phyloP scores from a whole-genome alignment of 2,888 invertebrate species.

The Trachelus tabidus region DNA sequence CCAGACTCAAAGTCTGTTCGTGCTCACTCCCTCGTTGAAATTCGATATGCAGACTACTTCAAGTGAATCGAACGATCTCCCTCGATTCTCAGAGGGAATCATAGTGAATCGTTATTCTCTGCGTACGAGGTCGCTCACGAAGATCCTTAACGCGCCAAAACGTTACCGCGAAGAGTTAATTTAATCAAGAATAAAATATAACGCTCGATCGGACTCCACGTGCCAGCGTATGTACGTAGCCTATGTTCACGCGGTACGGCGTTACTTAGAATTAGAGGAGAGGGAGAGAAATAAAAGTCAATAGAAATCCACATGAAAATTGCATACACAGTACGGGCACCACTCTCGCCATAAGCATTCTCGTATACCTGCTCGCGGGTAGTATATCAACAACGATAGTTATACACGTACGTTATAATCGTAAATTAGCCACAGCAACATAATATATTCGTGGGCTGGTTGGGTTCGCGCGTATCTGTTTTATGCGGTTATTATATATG shows the following conservation, averaged over 20 bases:
- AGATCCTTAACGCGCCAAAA: neutral
- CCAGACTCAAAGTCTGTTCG: neutral
- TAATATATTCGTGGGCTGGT: slow-evolving; percentile 64
- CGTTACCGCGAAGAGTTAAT: neutral
- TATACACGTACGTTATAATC: slow-evolving; percentile 67
- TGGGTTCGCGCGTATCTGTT: slow-evolving; percentile 64
- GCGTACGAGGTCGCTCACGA: neutral
- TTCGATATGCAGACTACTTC: neutral
- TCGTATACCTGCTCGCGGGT: slow-evolving; percentile 39
- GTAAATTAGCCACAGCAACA: slow-evolving; percentile 66
- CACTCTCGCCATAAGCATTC: neutral
- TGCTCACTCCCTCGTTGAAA: neutral
- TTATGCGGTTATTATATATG: slow-evolving; percentile 67
- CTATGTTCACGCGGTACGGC: neutral
- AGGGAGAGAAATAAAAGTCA: neutral
- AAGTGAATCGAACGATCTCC: neutral
- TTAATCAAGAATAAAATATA: neutral
- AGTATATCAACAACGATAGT: slow-evolving; percentile 67
- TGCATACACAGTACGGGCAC: neutral
- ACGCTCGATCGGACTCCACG: neutral
- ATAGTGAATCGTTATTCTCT: neutral
- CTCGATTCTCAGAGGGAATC: neutral
- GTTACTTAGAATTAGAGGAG: neutral
- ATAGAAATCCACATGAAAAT: neutral
- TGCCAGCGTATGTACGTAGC: neutral